Evolutionary conservation across 2,797 vertebrate genomes (phyloP).

Genomic region (Gephyroberyx darwinii): DNA sequence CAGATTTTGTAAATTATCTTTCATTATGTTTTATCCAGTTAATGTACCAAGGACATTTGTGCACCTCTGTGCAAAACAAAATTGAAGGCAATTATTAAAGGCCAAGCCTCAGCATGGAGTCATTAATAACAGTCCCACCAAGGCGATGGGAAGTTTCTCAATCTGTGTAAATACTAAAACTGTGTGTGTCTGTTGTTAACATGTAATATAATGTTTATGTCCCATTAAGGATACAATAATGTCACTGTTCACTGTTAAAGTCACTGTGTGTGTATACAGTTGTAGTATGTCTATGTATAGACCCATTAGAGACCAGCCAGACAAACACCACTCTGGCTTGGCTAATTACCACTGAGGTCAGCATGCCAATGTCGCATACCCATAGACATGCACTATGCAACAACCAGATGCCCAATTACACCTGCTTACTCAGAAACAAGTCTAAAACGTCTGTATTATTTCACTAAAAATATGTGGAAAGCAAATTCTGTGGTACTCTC

Average conservation of each 20-base stretch:
- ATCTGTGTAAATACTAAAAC: too few relatives aligned
- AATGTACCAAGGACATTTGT: too few relatives aligned
- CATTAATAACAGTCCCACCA: too few relatives aligned
- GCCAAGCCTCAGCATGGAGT: too few relatives aligned
- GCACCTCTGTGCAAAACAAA: too few relatives aligned
- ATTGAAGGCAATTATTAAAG: too few relatives aligned
- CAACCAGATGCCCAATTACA: neutral
- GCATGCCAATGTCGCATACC: neutral
- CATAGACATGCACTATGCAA: neutral
- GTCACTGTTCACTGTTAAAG: too few relatives aligned
- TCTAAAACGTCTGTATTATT: neutral
- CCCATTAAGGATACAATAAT: neutral
- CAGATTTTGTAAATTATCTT: too few relatives aligned
- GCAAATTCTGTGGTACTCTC: constrained; percentile 9
- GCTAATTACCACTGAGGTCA: neutral
- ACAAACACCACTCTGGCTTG: neutral
- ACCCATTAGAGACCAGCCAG: neutral
- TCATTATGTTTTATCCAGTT: too few relatives aligned
- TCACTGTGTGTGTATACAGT: neutral
- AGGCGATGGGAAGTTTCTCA: too few relatives aligned
- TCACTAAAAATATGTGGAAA: neutral
- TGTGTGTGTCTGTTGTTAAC: too few relatives aligned
- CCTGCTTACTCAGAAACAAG: neutral
- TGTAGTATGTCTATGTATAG: neutral
- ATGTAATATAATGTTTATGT: too few relatives aligned